These are phyloP conservation scores for Hetaerina americana DNA, from an alignment of 1,140 invertebrate species.

Conservation along the genomic window DNA sequence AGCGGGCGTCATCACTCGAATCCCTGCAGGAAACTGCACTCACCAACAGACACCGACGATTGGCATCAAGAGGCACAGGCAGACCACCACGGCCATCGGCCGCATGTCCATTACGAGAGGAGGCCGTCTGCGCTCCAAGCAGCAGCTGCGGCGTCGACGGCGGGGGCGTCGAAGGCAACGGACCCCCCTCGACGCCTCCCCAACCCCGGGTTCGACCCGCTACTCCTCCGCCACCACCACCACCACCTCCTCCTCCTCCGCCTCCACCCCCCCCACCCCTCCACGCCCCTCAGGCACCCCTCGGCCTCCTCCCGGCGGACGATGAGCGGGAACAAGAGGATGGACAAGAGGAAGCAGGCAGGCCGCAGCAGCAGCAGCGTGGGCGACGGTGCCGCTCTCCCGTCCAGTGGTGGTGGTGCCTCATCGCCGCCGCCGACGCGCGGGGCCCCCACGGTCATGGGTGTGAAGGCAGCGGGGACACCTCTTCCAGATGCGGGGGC, in stretches of 20 bases:
- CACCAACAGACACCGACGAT: constrained; percentile 50
- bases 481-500: too few species aligned
- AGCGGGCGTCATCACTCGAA: too few species aligned
- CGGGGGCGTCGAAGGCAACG: constrained; percentile 7
- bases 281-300: constrained; percentile 10
- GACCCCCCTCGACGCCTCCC: constrained; percentile 5
- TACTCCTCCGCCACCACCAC: constrained; percentile 3
- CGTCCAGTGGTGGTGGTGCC: too few species aligned
- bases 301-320: constrained; percentile 9
- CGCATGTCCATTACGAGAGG: constrained; percentile 35
- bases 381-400: constrained; percentile 10
- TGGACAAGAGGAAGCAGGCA: too few species aligned
- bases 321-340: too few species aligned
- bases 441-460: background rate
- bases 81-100: constrained; percentile 45
- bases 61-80: constrained; percentile 46
- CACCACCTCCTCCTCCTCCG: too few species aligned
- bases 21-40: constrained; percentile 28
- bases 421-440: background rate
- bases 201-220: constrained; percentile 12
- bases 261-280: too few species aligned
- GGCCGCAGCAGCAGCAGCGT: background rate
- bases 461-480: background rate
- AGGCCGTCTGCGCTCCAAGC: too few species aligned
- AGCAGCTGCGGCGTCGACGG: background rate